Base-by-base conservation (phyloP, 2,113 vertebrate genomes). In the Rhineura floridana region DNA sequence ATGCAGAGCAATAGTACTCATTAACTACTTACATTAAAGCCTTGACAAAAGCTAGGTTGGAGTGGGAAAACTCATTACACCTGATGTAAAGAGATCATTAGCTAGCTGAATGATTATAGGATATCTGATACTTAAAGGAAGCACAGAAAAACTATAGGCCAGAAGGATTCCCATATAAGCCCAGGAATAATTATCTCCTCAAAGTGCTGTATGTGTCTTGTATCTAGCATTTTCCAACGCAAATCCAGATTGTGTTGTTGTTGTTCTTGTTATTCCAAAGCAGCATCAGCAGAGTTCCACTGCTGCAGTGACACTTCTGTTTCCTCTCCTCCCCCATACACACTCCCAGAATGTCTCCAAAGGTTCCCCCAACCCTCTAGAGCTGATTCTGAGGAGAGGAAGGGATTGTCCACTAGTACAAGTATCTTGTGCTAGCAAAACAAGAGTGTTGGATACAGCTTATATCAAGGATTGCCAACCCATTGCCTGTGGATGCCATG, bases 21-120 rank as follows among this genome's bases (percentile, higher is more conserved):
- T 96, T 97, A 96, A 78, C 92, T 91, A 79, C 93, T 91, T 91
- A 72, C 89, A 91, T 94, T 91, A 93, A 95, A 94, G 93, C 90
- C 90, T 89, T 90, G 77, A 95, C 36, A 70, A 95, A 96, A 95
- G 86, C 90, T 92, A 91, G 92, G 94, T 12, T 94, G 90, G 92
- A 91, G 93, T 93, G 92, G 90, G 92, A 94, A 97, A 96, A 94
- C 88, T 97, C 94, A 96, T 97, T 97, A 91, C 95, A 94, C 95
- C 94, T 95, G 91, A 92, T 93, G 46, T 65, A 95, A 96, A 82
- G 88, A 90, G 90, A 92, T 96, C 95, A 90, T 96, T 96, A 96
- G 91, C 89, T 86, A 90, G 91, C 91, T 93, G 91, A 96, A 84
- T 81, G 90, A 95, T 95, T 83, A 88, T 81, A 90, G 83, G 84